Conservation (phyloP, 2,888 invertebrate genomes). For the Watsonalla binaria region DNA sequence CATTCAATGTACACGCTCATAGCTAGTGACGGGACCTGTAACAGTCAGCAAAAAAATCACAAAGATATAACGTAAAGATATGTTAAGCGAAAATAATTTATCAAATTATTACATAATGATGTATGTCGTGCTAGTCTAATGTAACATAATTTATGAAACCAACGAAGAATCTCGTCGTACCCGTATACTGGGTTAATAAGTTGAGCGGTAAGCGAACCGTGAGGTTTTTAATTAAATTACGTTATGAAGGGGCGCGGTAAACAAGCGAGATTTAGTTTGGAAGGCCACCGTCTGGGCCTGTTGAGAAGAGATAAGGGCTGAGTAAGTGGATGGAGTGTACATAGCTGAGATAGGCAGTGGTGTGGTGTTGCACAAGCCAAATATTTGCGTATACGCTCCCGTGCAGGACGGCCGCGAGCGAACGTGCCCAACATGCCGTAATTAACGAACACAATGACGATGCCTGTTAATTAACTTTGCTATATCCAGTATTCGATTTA, state of each 20-base stretch:
- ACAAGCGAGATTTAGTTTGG: slow-evolving; percentile 48
- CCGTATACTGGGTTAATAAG: slow-evolving; percentile 11
- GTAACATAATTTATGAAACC: neutral
- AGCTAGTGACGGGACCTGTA: too few species aligned
- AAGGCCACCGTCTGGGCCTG: slow-evolving; percentile 42
- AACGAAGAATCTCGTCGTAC: neutral
- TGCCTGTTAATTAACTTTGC: neutral
- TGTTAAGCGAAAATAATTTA: too few species aligned
- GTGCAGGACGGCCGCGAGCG: slow-evolving; percentile 17
- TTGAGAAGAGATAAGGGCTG: slow-evolving; percentile 52
- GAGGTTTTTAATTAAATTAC: slow-evolving; percentile 58
- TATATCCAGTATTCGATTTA: neutral
- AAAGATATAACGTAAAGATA: too few species aligned
- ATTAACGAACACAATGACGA: slow-evolving; percentile 10
- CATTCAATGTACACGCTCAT: too few species aligned
- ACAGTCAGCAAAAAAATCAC: too few species aligned
- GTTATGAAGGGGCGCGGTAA: slow-evolving; percentile 47
- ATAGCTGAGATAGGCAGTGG: slow-evolving; percentile 52
- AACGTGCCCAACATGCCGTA: slow-evolving; percentile 17
- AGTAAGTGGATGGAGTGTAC: slow-evolving; percentile 53
- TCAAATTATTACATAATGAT: too few species aligned
- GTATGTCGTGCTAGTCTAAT: neutral
- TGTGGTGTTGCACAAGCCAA: slow-evolving; percentile 54
- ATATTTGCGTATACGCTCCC: slow-evolving; percentile 44
- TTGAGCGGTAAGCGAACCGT: slow-evolving; percentile 17